Percentiles rank a stretch among this genome's conserved stretches.
Evolutionary conservation across 2,888 invertebrate genomes (phyloP).

Genomic region (Anodontia alba): DNA sequence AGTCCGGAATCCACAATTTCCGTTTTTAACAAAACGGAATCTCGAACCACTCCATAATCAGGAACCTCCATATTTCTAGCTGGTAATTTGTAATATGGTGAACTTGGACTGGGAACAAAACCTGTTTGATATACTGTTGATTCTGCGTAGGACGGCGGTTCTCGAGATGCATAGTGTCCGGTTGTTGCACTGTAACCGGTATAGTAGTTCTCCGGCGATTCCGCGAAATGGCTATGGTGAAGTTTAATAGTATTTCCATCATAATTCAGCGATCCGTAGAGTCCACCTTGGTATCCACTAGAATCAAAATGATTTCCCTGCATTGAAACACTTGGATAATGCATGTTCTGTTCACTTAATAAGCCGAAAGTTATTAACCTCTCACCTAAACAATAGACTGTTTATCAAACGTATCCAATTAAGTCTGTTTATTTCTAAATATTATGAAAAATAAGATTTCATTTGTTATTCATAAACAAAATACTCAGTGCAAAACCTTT

Average conservation of each 20-base stretch:
- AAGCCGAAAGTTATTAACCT: neutral
- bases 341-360: constrained; percentile 27
- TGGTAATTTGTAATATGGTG: constrained; percentile 66
- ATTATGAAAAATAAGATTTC: constrained; percentile 55
- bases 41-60: constrained; percentile 61
- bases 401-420: constrained; percentile 5
- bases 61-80: constrained; percentile 49
- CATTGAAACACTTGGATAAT: constrained; percentile 59
- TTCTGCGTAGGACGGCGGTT: constrained; percentile 74
- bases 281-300: constrained; percentile 67
- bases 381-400: neutral
- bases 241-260: constrained; percentile 70
- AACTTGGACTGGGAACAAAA: constrained; percentile 60
- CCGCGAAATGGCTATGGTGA: constrained; percentile 70
- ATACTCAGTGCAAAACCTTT: constrained; percentile 54
- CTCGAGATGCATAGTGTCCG: constrained; percentile 64
- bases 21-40: constrained; percentile 61
- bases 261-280: constrained; percentile 69
- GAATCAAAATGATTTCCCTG: constrained; percentile 68
- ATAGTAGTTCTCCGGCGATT: constrained; percentile 68
- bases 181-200: constrained; percentile 61
- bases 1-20: constrained; percentile 62
- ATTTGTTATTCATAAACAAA: constrained; percentile 55
- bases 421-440: constrained; percentile 10
- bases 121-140: constrained; percentile 71